Conservation (phyloP, 2,113 vertebrate species). For the Procavia capensis region DNA sequence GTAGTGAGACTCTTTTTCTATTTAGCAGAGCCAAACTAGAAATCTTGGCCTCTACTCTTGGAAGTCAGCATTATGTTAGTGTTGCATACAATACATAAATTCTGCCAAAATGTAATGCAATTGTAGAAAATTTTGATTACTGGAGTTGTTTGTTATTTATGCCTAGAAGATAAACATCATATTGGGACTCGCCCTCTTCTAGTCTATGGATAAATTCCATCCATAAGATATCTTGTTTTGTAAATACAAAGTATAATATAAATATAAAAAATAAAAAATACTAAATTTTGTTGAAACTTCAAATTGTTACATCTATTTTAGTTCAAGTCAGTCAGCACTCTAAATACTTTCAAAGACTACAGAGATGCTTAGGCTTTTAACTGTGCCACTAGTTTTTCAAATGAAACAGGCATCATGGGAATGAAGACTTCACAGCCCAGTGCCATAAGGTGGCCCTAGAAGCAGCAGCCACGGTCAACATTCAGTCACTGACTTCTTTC, state of each 20-base stretch:
- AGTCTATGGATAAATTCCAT: constrained; percentile 78
- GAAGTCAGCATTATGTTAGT: constrained; percentile 82
- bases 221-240: constrained; percentile 80
- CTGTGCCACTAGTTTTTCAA: background rate
- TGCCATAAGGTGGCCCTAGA: background rate
- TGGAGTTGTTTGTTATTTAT: constrained; percentile 86
- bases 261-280: background rate
- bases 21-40: constrained; percentile 64
- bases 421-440: background rate
- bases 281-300: constrained; percentile 66
- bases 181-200: constrained; percentile 81
- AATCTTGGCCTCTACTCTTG: constrained; percentile 68
- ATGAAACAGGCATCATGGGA: background rate
- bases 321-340: constrained; percentile 50
- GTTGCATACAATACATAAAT: constrained; percentile 78
- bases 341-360: background rate
- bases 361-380: background rate
- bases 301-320: constrained; percentile 43
- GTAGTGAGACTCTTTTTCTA: constrained; percentile 17
- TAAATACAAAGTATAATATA: too few relatives aligned
- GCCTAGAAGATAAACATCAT: constrained; percentile 85
- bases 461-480: background rate
- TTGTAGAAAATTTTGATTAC: constrained; percentile 87
- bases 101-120: constrained; percentile 86
- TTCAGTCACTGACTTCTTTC: background rate